Conservation (phyloP, 2,113 vertebrate genomes). For the Raja brachyura region DNA sequence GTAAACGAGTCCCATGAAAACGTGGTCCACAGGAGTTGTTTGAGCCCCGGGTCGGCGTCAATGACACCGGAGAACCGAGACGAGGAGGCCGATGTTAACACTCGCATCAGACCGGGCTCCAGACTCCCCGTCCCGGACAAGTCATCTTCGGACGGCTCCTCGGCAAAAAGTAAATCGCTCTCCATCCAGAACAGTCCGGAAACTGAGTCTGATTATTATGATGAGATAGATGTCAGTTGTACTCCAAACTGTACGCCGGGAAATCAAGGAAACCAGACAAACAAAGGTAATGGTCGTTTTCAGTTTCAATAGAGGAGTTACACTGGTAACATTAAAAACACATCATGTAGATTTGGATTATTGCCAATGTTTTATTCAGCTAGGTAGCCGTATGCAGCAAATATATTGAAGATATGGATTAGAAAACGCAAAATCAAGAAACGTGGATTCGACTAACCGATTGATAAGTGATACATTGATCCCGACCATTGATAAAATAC, state of each 20-base stretch:
- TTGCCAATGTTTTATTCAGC: not conserved
- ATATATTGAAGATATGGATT: not conserved
- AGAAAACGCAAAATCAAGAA: not conserved
- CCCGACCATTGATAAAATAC: not conserved
- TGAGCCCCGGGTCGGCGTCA: constrained; percentile 69
- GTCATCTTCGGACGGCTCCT: constrained; percentile 55
- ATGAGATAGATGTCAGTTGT: constrained; percentile 98
- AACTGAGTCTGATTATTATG: constrained; percentile 97
- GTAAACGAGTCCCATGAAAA: constrained; percentile 69
- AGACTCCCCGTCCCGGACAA: constrained; percentile 57
- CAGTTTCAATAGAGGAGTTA: not conserved
- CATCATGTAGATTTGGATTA: not conserved
- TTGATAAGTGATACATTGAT: too few relatives aligned
- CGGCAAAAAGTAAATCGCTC: constrained; percentile 61
- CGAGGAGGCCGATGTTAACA: constrained; percentile 60
- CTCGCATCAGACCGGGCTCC: constrained; percentile 64
- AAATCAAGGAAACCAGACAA: constrained; percentile 81
- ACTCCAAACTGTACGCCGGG: constrained; percentile 77
- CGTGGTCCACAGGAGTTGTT: constrained; percentile 66
- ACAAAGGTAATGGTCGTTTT: constrained; percentile 66
- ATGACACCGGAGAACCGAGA: constrained; percentile 52
- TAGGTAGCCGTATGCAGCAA: not conserved
- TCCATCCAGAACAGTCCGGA: constrained; percentile 78
- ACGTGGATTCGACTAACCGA: not conserved
- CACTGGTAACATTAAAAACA: not conserved